Evolutionary conservation across 2,888 invertebrate genomes (phyloP).

Genomic region (Torymus tubicola): DNA sequence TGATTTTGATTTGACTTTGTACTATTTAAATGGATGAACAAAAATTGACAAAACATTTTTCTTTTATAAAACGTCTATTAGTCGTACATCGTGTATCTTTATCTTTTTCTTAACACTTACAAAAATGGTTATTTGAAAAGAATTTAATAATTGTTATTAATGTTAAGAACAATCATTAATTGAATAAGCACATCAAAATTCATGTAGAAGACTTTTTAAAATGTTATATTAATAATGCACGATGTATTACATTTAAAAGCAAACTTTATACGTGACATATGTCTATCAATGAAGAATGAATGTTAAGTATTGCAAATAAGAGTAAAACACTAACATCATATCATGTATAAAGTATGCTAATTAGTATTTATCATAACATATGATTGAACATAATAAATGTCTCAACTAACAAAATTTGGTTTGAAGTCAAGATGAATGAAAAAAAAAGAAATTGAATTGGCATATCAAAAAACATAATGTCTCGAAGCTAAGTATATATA

Average conservation of each 20-base stretch:
- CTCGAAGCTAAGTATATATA: constrained; percentile 46
- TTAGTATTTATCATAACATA: constrained; percentile 15
- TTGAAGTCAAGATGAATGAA: constrained; percentile 41
- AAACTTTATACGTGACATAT: constrained; percentile 45
- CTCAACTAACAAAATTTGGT: too few relatives aligned
- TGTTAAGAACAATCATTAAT: not conserved
- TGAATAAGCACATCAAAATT: not conserved
- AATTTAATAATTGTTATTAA: not conserved
- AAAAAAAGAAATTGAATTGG: constrained; percentile 37
- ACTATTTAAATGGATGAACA: constrained; percentile 47
- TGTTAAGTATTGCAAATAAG: not conserved
- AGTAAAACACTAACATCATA: constrained; percentile 2
- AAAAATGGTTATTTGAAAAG: not conserved
- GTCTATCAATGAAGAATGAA: not conserved
- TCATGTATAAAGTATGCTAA: constrained; percentile 41
- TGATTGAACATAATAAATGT: constrained; percentile 7
- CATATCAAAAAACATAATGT: constrained; percentile 38
- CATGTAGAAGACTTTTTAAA: not conserved
- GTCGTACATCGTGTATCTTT: constrained; percentile 52
- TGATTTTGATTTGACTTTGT: constrained; percentile 52
- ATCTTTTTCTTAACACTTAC: not conserved
- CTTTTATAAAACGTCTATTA: constrained; percentile 35
- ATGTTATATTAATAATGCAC: constrained; percentile 30
- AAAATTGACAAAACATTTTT: constrained; percentile 55
- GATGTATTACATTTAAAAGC: constrained; percentile 47